Percentiles rank a stretch among this genome's conserved stretches.
Evolutionary conservation across 2,113 vertebrate genomes (phyloP).

Genomic region (Trichechus manatus): DNA sequence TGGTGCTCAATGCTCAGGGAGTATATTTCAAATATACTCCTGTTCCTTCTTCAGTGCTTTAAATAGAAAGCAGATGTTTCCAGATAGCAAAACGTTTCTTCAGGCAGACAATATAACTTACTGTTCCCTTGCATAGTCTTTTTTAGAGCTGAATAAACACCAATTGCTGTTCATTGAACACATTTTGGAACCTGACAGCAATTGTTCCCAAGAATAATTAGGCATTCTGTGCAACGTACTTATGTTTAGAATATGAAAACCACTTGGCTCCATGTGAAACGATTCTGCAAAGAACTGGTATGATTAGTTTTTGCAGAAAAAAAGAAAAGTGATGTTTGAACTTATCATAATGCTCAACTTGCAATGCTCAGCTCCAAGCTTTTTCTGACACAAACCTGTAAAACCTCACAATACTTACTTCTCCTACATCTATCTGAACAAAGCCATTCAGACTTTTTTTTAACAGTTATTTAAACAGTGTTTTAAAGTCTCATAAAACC

Average conservation of each 20-base stretch:
- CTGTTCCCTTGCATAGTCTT: constrained; percentile 58
- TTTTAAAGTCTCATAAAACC: neutral
- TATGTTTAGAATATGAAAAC: constrained; percentile 56
- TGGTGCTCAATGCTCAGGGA: constrained; percentile 38
- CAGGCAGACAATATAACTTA: constrained; percentile 75
- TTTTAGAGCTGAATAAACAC: constrained; percentile 74
- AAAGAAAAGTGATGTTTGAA: constrained; percentile 47
- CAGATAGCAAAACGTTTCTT: constrained; percentile 33
- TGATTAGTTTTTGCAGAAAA: neutral
- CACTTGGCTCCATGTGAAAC: constrained; percentile 31
- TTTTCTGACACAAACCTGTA: constrained; percentile 1
- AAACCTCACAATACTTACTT: constrained; percentile 22
- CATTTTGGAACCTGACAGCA: constrained; percentile 78
- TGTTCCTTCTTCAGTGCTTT: constrained; percentile 61
- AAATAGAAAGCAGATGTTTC: constrained; percentile 86
- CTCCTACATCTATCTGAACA: neutral
- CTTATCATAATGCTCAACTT: constrained; percentile 25
- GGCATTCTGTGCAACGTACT: constrained; percentile 40
- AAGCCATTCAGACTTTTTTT: neutral
- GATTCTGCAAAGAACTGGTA: constrained; percentile 63
- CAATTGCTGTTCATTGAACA: constrained; percentile 77
- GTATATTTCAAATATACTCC: constrained; percentile 59
- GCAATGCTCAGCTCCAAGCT: neutral
- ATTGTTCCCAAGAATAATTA: constrained; percentile 81
- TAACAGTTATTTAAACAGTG: neutral